Evolutionary conservation across 2,888 invertebrate genomes (phyloP).

Genomic region (Polylopha cassiicola): DNA sequence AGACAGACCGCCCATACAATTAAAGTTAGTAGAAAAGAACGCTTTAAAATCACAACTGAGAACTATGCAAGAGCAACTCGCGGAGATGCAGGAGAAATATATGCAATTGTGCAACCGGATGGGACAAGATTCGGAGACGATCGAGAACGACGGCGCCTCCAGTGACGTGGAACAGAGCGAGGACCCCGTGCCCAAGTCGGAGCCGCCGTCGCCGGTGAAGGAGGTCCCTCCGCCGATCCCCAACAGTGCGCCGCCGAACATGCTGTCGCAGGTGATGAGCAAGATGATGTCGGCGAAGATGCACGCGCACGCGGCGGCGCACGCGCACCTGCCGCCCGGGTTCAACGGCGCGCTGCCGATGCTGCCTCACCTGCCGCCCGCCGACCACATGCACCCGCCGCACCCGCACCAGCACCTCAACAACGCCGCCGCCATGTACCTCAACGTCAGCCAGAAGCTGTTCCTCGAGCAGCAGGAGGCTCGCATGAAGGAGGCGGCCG

Average conservation of each 20-base stretch:
- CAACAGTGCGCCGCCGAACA: conserved; percentile 65
- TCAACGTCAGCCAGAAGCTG: conserved; percentile 86
- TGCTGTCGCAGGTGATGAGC: conserved; percentile 80
- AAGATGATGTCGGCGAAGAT: conserved; percentile 81
- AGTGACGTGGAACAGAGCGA: conserved; percentile 82
- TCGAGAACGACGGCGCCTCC: conserved; percentile 84
- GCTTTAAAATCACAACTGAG: conserved; percentile 90
- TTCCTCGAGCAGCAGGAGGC: conserved; percentile 89
- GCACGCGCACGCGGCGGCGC: conserved; percentile 74
- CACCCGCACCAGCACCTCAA: conserved; percentile 79
- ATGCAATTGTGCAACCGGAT: conserved; percentile 90
- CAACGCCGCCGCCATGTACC: conserved; percentile 83
- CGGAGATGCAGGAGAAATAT: conserved; percentile 94
- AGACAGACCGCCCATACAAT: conserved; percentile 86
- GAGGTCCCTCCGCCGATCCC: conserved; percentile 69
- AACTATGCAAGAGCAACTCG: conserved; percentile 92
- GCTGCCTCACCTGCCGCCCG: conserved; percentile 74
- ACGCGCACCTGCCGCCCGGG: conserved; percentile 77
- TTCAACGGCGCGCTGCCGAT: conserved; percentile 78
- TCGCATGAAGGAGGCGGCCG: conserved; percentile 82
- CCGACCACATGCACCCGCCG: conserved; percentile 73
- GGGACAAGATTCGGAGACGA: conserved; percentile 86
- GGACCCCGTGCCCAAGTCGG: conserved; percentile 73
- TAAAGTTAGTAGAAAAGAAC: conserved; percentile 91
- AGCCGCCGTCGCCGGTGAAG: conserved; percentile 76